Evolutionary conservation across 2,797 vertebrate genomes (phyloP), one percentile per base, ranked within the genome.

Genomic region (Sebastes baramenuke): DNA sequence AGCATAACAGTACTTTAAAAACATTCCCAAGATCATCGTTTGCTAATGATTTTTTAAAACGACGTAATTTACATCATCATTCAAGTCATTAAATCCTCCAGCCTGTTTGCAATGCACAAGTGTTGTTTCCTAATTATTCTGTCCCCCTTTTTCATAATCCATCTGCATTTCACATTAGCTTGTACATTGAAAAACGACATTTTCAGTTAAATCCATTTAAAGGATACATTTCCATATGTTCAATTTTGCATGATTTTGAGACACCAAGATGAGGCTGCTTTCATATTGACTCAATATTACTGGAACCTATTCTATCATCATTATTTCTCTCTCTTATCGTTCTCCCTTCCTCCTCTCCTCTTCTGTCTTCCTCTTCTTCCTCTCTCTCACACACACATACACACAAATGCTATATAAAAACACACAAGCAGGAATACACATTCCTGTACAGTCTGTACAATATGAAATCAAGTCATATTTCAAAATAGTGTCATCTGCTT

Each of bases 381-480:
- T 56, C 79, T 59, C 74, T 60, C 79, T 64, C 71, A 56, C 64
- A 61, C 90, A 89, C 88, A 85, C 86, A 87, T 66, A 92, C 90
- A 90, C 91, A 90, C 84, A 83, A 88, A 91, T 91, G 90, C 89
- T 89, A 90, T 94, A 94, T 92, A 95, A 95, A 95, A 94, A 93
- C 92, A 92, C 92, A 94, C 85, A 91, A 93, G 88, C 92, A 93
- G 93, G 92, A 94, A 94, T 89, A 74, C 71, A 80, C 88, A 88
- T 94, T 91, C 94, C 94, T 81, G 92, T 92, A 93, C 93, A 92
- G 91, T 90, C 94, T 94, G 89, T 94, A 95, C 94, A 94, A 93
- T 95, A 94, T 93, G 93, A 95, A 95, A 95, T 94, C 90, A 93
- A 94, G 92, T 94, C 93, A 94, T 94, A 94, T 94, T 95, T 95